These are phyloP conservation scores for Drosophila eohydei DNA, from an alignment of 2,888 invertebrate species.

Conservation along the genomic window DNA sequence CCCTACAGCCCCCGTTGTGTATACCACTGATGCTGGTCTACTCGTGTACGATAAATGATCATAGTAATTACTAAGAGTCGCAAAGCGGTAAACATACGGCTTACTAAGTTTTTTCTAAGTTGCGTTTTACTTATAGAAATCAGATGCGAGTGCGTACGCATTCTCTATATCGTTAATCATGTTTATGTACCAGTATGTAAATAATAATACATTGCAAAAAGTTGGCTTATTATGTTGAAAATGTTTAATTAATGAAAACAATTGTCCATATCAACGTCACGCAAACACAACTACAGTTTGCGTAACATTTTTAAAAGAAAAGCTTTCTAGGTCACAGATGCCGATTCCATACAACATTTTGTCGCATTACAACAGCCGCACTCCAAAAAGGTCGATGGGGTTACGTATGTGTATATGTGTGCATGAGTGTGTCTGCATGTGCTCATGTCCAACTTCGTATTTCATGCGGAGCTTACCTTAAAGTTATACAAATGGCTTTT, in stretches of 20 bases:
- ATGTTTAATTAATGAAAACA: conserved; percentile 65
- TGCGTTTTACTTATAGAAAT: neutral
- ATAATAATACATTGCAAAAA: neutral
- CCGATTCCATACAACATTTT: conserved; percentile 22
- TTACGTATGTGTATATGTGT: conserved; percentile 23
- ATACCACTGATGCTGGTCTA: neutral
- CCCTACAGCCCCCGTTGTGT: neutral
- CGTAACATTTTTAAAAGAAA: conserved; percentile 74
- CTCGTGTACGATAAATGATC: neutral
- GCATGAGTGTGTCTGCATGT: conserved; percentile 8
- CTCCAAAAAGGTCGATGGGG: conserved; percentile 61
- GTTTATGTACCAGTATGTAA: conserved; percentile 1
- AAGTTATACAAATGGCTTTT: conserved; percentile 48
- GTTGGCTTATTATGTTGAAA: conserved; percentile 8
- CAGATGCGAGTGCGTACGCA: neutral
- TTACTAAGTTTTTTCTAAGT: neutral
- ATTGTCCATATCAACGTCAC: conserved; percentile 62
- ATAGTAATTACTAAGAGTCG: neutral
- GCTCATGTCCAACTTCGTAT: conserved; percentile 5
- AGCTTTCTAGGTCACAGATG: conserved; percentile 77
- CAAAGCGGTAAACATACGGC: neutral
- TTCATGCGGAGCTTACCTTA: conserved; percentile 24
- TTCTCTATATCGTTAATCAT: neutral
- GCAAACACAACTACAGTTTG: conserved; percentile 42
- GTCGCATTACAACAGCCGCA: conserved; percentile 39